Evolutionary conservation across 2,797 vertebrate species (phyloP), one percentile per base, ranked within the genome.

Genomic region (Coranthus polyacanthus): DNA sequence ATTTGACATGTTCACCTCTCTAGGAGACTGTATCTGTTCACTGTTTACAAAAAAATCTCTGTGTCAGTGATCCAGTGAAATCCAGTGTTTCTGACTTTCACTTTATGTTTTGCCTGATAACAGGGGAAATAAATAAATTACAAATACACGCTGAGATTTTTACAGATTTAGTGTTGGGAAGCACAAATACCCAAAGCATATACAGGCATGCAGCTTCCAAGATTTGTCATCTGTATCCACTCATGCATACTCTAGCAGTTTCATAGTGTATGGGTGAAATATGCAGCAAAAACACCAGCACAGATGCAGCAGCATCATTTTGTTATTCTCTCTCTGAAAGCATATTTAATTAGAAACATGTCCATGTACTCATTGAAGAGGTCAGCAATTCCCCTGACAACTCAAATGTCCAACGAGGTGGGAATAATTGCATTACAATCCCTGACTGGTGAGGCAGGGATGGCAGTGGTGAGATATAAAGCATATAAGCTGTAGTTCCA

Each of bases 361-460:
- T 32, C 37, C 34, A 32, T 74, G 59, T 57, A 51, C 43, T 71
- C 68, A 78, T 61, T 59, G 45, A 56, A 56, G 32, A 74, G 81
- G 79, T 88, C 73, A 82, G 64, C 63, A 50, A 65, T 68, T 86
- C 86, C 79, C 73, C 66, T 68, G 49, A 80, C 63, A 82, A 88
- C 72, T 82, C 50, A 81, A 67, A 74, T 75, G 74, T 61, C 72
- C 83, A 88, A 65, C 12, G 60, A 87, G 72, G 79, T 85, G 72
- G 79, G 50, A 78, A 69, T 86, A 87, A 92, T 88, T 61, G 20
- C 77, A 89, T 88, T 82, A 88, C 63, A 72, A 65, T 72, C 75
- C 77, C 65, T 64, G 70, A 73, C 34, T 62, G 24, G 65, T 52
- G 62, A 74, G 59, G 70, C 61, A 82, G 55, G 29, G 49, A 68